phyloP scores from a whole-genome alignment of 1,140 invertebrate genomes.

The Heliothis virescens region DNA sequence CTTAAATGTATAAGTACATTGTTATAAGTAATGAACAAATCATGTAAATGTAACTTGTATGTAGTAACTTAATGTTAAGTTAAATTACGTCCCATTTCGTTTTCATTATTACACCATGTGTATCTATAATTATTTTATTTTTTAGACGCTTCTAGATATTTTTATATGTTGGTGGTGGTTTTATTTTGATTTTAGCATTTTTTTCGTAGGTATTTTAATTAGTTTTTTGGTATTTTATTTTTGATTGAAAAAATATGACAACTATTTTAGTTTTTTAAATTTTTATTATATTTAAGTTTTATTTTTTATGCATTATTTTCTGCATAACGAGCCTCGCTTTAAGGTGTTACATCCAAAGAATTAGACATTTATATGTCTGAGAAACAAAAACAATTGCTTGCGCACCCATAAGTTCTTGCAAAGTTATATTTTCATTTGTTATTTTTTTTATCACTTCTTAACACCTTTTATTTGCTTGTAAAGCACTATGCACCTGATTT shows the following conservation, averaged over 20 bases:
- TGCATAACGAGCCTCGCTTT: too few species aligned
- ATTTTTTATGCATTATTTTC: too few species aligned
- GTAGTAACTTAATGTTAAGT: conserved; percentile 37
- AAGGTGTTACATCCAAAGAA: too few species aligned
- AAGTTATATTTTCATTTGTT: neutral
- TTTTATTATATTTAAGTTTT: too few species aligned
- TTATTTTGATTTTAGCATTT: conserved; percentile 6
- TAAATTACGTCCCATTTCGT: conserved; percentile 16
- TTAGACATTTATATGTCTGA: neutral
- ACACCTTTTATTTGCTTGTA: conserved; percentile 1
- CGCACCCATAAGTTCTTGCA: neutral
- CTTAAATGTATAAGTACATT: conserved; percentile 19
- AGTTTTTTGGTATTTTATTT: neutral
- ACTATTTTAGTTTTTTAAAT: too few species aligned
- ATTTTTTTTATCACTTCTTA: neutral
- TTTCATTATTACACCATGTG: neutral
- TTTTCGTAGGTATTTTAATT: neutral
- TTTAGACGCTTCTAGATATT: conserved; percentile 20
- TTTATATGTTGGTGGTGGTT: conserved; percentile 29
- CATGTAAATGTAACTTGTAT: conserved; percentile 53
- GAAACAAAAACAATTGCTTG: neutral
- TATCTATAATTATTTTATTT: conserved; percentile 24
- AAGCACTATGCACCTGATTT: neutral
- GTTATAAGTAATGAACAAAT: too few species aligned
- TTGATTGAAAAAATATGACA: too few species aligned